These are phyloP conservation scores for Phataginus tricuspis DNA, from an alignment of 2,797 vertebrate genomes.

Conservation along the genomic window DNA sequence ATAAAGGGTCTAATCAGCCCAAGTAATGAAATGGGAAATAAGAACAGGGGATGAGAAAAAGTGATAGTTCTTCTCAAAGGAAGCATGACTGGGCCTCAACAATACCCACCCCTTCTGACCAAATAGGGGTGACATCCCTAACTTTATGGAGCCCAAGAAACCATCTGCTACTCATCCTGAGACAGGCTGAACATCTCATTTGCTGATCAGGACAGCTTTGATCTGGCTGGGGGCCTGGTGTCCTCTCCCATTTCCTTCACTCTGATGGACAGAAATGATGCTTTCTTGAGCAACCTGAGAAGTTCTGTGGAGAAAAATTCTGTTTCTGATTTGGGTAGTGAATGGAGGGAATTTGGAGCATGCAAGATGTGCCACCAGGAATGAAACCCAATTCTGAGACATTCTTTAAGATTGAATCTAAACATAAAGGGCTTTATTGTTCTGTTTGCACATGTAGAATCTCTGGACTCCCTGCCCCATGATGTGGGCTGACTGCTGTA, in stretches of 20 bases:
- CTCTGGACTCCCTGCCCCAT: background rate
- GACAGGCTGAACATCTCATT: conserved; percentile 48
- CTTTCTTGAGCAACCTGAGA: conserved; percentile 63
- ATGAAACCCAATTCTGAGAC: conserved; percentile 36
- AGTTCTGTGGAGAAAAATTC: conserved; percentile 34
- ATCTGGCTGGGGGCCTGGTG: background rate
- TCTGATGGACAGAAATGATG: conserved; percentile 38
- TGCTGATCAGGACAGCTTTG: conserved; percentile 54
- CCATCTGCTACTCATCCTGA: background rate
- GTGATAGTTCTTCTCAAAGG: conserved; percentile 4
- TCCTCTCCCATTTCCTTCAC: conserved; percentile 65
- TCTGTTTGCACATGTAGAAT: background rate
- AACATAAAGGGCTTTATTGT: background rate
- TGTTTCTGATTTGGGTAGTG: conserved; percentile 71
- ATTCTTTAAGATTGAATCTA: background rate
- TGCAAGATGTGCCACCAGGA: background rate
- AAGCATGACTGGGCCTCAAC: background rate
- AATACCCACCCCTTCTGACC: background rate
- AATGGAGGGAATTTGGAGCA: conserved; percentile 28
- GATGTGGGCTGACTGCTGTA: background rate
- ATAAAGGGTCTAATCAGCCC: conserved; percentile 8
- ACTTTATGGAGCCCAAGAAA: background rate
- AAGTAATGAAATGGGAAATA: conserved; percentile 68
- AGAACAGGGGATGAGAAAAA: background rate
- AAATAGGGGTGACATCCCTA: background rate